Percentiles rank a stretch among this genome's conserved stretches.
These are phyloP conservation scores for Microtus montanus DNA, from an alignment of 2,113 vertebrate genomes.

Conservation along the genomic window DNA sequence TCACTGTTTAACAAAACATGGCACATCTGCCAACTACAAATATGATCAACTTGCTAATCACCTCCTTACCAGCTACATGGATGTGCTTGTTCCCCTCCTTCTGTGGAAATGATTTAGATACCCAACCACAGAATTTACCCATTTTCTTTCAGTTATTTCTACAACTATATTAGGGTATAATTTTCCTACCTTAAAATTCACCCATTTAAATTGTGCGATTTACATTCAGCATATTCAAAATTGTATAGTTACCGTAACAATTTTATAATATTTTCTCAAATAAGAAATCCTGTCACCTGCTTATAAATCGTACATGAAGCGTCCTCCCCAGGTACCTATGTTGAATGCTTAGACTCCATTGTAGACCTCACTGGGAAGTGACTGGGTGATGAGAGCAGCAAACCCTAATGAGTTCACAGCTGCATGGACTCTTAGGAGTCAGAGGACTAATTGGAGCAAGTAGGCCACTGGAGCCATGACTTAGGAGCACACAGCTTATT, in stretches of 20 bases:
- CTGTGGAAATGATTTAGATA: background rate
- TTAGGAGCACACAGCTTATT: background rate
- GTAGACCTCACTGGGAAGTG: background rate
- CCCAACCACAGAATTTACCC: background rate
- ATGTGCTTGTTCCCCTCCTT: background rate
- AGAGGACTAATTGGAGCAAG: background rate
- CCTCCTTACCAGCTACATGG: background rate
- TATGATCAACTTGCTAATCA: background rate
- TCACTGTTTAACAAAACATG: background rate
- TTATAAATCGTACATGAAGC: background rate
- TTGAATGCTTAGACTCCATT: too few relatives aligned
- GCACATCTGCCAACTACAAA: background rate
- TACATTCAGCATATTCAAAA: background rate
- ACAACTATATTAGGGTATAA: background rate
- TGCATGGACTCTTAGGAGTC: background rate
- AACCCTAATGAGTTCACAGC: background rate
- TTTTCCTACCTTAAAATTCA: background rate
- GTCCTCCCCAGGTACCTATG: background rate
- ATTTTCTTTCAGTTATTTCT: background rate
- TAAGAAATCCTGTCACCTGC: background rate
- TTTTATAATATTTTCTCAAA: background rate
- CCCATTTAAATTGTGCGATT: background rate
- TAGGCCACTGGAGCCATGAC: background rate
- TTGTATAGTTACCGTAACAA: background rate
- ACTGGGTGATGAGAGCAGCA: background rate